phyloP scores from a whole-genome alignment of 2,888 invertebrate genomes.

The Seira ritae region DNA sequence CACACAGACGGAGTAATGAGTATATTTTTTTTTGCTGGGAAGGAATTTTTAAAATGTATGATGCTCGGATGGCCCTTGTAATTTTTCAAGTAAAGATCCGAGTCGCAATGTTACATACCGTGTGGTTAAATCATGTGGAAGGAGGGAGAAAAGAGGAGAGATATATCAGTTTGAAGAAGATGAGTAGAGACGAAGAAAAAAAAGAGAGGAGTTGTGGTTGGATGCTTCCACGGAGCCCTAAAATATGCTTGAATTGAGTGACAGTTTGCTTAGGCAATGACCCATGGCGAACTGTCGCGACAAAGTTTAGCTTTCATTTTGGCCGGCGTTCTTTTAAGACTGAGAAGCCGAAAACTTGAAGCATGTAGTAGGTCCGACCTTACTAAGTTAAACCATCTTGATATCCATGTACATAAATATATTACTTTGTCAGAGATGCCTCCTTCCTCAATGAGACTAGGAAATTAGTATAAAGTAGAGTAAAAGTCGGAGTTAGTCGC shows the following conservation, averaged over 20 bases:
- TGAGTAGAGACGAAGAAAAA: conserved; percentile 16
- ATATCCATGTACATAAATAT: too few species aligned
- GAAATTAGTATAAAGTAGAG: too few species aligned
- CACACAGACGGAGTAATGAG: too few species aligned
- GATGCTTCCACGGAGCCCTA: conserved; percentile 61
- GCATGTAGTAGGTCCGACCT: neutral
- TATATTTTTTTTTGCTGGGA: too few species aligned
- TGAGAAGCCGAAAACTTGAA: neutral
- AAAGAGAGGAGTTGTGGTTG: conserved; percentile 61
- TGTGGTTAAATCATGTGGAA: conserved; percentile 44
- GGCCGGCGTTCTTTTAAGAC: conserved; percentile 57
- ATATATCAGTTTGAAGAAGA: neutral
- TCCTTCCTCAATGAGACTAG: too few species aligned
- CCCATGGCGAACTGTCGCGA: conserved; percentile 74
- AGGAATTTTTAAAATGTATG: too few species aligned
- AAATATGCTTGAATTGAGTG: conserved; percentile 69
- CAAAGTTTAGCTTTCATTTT: conserved; percentile 73
- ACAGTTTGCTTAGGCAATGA: conserved; percentile 74
- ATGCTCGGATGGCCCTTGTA: neutral
- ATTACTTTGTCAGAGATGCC: too few species aligned
- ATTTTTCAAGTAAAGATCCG: conserved; percentile 1
- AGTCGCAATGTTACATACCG: neutral
- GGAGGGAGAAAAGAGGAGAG: neutral
- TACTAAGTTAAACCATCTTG: neutral
- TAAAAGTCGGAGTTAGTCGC: too few species aligned